Conservation (phyloP, 2,797 vertebrate genomes). For the Melanotaenia nigrans region DNA sequence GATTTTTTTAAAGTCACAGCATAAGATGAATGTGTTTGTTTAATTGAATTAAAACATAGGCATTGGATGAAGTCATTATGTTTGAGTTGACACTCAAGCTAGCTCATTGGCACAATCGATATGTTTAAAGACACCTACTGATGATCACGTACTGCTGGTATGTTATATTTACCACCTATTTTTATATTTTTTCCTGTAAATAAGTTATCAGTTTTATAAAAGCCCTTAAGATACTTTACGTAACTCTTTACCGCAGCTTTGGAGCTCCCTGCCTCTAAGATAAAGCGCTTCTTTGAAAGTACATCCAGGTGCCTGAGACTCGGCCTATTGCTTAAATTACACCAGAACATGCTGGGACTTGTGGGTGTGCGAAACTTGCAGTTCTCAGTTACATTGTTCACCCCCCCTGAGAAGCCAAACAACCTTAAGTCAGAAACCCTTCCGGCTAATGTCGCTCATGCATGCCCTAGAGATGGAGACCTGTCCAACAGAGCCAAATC, state of each 20-base stretch:
- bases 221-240: slow-evolving; percentile 9
- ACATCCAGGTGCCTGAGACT: slow-evolving; percentile 64
- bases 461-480: slow-evolving; percentile 35
- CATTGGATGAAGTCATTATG: not conserved
- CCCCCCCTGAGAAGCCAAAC: slow-evolving; percentile 26
- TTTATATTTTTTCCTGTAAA: slow-evolving; percentile 9
- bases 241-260: slow-evolving; percentile 41
- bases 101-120: too few species aligned
- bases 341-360: slow-evolving; percentile 65
- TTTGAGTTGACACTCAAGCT: not conserved
- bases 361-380: slow-evolving; percentile 45
- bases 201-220: slow-evolving; percentile 11
- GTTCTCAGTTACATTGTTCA: slow-evolving; percentile 26
- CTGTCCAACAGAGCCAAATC: slow-evolving; percentile 44
- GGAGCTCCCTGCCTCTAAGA: slow-evolving; percentile 24
- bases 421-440: slow-evolving; percentile 43
- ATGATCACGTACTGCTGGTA: not conserved
- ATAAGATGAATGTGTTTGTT: not conserved
- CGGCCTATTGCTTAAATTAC: slow-evolving; percentile 62
- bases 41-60: not conserved
- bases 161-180: not conserved
- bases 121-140: not conserved
- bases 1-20: not conserved
- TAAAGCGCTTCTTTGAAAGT: slow-evolving; percentile 46
- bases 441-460: slow-evolving; percentile 37